A percentile compares a stretch with the other conserved stretches of the same genome.
Evolutionary conservation across 2,113 vertebrate species (phyloP).

Genomic region (Lampris incognitus): DNA sequence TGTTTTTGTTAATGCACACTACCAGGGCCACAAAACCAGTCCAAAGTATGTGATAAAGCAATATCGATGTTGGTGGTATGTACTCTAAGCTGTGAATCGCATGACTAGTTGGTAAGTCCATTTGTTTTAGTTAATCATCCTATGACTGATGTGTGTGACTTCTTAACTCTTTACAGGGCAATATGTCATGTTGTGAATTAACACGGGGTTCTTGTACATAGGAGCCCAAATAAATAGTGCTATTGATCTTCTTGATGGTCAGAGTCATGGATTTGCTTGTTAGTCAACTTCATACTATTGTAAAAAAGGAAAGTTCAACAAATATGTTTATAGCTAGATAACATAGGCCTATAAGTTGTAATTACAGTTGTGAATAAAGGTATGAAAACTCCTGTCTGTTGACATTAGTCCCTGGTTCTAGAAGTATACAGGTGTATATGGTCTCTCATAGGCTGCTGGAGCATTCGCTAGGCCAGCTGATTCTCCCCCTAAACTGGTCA

Average conservation of each 20-base stretch:
- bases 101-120: slow-evolving; percentile 14
- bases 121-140: slow-evolving; percentile 17
- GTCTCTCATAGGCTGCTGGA: neutral
- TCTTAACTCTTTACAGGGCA: slow-evolving; percentile 32
- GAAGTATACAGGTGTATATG: neutral
- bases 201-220: slow-evolving; percentile 7
- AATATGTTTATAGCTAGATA: no score
- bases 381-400: neutral
- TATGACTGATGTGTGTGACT: slow-evolving; percentile 15
- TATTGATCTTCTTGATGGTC: slow-evolving; percentile 11
- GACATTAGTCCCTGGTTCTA: neutral
- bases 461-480: slow-evolving; percentile 8
- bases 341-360: neutral
- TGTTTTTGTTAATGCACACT: neutral
- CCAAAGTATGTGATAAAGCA: slow-evolving; percentile 65
- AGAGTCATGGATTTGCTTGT: neutral
- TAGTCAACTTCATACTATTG: neutral
- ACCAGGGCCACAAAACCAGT: slow-evolving; percentile 5
- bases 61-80: slow-evolving; percentile 51
- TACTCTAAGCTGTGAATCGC: slow-evolving; percentile 56
- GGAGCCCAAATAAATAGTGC: slow-evolving; percentile 53
- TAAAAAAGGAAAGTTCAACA: neutral
- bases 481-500: slow-evolving; percentile 21
- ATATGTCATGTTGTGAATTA: slow-evolving; percentile 25
- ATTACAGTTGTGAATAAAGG: neutral